Evolutionary conservation across 2,797 vertebrate species (phyloP).

Genomic region (Ctenopoma multispine): DNA sequence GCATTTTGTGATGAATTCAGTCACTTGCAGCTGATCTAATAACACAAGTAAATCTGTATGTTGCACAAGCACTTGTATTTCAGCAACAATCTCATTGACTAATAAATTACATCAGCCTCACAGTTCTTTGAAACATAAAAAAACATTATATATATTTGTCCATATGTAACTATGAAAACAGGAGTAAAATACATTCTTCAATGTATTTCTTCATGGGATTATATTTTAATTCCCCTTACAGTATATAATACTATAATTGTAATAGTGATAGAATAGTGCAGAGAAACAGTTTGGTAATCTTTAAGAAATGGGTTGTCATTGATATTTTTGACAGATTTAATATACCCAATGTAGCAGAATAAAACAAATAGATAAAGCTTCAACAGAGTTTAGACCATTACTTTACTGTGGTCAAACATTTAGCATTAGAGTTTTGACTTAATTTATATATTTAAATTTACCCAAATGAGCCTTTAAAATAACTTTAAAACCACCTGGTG

Average conservation of each 20-base stretch:
- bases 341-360: neutral
- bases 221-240: too few relatives aligned
- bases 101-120: neutral
- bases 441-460: neutral
- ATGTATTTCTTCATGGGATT: neutral
- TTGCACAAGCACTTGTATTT: slow-evolving; percentile 73
- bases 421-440: neutral
- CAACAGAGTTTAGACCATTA: neutral
- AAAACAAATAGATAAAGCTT: neutral
- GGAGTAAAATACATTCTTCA: slow-evolving; percentile 5
- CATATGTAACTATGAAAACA: neutral
- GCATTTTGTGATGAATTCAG: neutral
- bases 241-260: neutral
- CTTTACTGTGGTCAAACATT: neutral
- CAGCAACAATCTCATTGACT: slow-evolving; percentile 8
- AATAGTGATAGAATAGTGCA: neutral
- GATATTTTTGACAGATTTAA: neutral
- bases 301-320: neutral
- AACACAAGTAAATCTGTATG: slow-evolving; percentile 26
- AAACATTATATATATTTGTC: neutral
- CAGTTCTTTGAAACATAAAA: slow-evolving; percentile 4
- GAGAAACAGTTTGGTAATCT: neutral
- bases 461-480: too few relatives aligned
- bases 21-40: neutral
- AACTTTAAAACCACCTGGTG: too few relatives aligned